Evolutionary conservation across 2,113 vertebrate genomes (phyloP), one percentile per base, ranked within the genome.

Genomic region (Lophura nycthemera): DNA sequence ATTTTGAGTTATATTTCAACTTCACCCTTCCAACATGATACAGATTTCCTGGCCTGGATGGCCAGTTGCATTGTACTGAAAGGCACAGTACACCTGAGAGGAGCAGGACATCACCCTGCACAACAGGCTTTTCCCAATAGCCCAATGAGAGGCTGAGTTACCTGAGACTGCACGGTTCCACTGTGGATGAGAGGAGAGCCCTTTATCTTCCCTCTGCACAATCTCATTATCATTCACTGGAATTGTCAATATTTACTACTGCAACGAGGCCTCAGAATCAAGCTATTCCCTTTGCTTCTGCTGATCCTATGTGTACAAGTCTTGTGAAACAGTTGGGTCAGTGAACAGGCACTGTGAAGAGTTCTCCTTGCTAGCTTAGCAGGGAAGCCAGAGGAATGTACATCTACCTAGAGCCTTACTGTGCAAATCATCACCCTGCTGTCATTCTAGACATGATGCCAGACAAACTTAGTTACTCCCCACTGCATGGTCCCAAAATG

Each of bases 181-280:
- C 11, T 32, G 57, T 0, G 78, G 81, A 30, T 11, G 59, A 80
- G 54, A 90, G 43, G 18, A 54, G 13, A 79, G 13, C 25, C 13
- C 38, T 22, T 3, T 42, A 15, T 18, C 16, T 59, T n/a, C 72
- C 47, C 67, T 67, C 52, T 74, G 45, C 40, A 63, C 54, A 47
- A 2, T 34, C 56, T 72, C 0, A 0, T 11, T 18, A 32, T 36
- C n/a, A 8, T 30, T 21, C 69, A 38, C 57, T 42, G 73, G 29
- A 38, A 1, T 36, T 4, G 3, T 40, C 42, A 1, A 0, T 3
- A 42, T 20, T 9, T 56, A 12, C 17, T 67, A 11, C 76, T 56
- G 60, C 64, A 45, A 3, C 47, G 36, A 57, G 29, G 6, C 29
- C 72, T 45, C 5, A 0, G 7, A 8, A 5, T 48, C 6, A 43